Percentiles rank a stretch among this genome's conserved stretches.
Evolutionary conservation across 2,113 vertebrate species (phyloP).

Genomic region (Alligator sinensis): DNA sequence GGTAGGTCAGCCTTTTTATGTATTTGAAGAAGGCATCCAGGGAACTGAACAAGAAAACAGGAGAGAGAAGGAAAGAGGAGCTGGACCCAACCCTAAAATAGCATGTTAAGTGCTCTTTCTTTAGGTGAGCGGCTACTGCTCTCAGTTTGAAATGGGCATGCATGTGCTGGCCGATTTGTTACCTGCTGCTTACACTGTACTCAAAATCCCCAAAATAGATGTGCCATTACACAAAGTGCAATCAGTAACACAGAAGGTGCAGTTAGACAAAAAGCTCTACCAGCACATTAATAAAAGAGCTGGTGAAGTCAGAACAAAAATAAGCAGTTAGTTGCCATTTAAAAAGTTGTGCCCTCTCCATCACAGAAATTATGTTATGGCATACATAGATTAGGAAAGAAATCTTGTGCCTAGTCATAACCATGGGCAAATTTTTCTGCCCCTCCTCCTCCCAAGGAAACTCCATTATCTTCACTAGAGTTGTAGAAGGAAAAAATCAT

Average conservation of each 20-base stretch:
- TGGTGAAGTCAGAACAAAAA: neutral
- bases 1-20: neutral
- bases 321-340: neutral
- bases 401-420: neutral
- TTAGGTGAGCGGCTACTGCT: neutral
- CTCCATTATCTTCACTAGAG: neutral
- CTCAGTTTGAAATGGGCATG: neutral
- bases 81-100: neutral
- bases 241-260: neutral
- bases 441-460: neutral
- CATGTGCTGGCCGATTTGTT: neutral
- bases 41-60: neutral
- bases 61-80: neutral
- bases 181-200: neutral
- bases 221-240: neutral
- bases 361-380: neutral
- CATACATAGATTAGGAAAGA: neutral
- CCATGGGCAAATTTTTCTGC: neutral
- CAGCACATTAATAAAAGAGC: neutral
- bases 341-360: no score
- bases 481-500: neutral
- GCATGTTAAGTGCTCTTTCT: neutral
- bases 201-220: neutral
- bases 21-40: neutral
- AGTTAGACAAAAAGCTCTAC: neutral